Percentiles rank a stretch among this genome's conserved stretches.
Evolutionary conservation across 2,888 invertebrate genomes (phyloP).

Genomic region (Lymantria monacha): DNA sequence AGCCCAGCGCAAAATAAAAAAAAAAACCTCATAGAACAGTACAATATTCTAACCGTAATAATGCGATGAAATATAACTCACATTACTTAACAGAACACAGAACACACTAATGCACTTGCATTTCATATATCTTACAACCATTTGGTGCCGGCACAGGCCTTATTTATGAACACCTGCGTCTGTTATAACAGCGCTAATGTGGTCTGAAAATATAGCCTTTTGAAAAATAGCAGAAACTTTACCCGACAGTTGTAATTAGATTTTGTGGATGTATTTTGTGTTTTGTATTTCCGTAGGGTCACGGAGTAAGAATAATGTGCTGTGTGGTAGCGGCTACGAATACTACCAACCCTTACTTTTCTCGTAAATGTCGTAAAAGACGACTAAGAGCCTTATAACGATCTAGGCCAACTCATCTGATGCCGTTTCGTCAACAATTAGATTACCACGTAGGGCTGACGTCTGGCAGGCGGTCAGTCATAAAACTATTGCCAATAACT

Average conservation of each 20-base stretch:
- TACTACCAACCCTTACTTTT: too few species aligned
- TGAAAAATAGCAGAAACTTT: slow-evolving; percentile 31
- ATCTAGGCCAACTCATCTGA: too few species aligned
- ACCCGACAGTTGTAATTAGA: slow-evolving; percentile 27
- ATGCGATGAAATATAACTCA: slow-evolving; percentile 14
- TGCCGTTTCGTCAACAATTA: too few species aligned
- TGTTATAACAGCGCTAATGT: slow-evolving; percentile 57
- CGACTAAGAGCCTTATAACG: too few species aligned
- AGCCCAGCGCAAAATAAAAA: too few species aligned
- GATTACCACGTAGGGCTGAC: too few species aligned
- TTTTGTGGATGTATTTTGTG: slow-evolving; percentile 2
- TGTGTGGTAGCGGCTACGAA: too few species aligned
- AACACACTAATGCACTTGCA: slow-evolving; percentile 29
- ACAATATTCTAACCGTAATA: not conserved
- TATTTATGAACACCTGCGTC: slow-evolving; percentile 51
- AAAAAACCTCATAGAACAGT: too few species aligned
- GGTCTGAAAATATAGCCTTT: slow-evolving; percentile 42
- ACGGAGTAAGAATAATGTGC: too few species aligned
- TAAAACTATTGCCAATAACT: too few species aligned
- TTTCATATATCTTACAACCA: slow-evolving; percentile 21
- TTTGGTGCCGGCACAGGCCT: slow-evolving; percentile 21
- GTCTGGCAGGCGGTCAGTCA: too few species aligned
- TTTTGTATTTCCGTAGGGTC: not conserved
- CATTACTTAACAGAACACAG: slow-evolving; percentile 34
- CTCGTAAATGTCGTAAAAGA: too few species aligned